Evolutionary conservation across 1,140 invertebrate species (phyloP), one percentile per base, ranked within the genome.

Genomic region (Magallana ariakensis): DNA sequence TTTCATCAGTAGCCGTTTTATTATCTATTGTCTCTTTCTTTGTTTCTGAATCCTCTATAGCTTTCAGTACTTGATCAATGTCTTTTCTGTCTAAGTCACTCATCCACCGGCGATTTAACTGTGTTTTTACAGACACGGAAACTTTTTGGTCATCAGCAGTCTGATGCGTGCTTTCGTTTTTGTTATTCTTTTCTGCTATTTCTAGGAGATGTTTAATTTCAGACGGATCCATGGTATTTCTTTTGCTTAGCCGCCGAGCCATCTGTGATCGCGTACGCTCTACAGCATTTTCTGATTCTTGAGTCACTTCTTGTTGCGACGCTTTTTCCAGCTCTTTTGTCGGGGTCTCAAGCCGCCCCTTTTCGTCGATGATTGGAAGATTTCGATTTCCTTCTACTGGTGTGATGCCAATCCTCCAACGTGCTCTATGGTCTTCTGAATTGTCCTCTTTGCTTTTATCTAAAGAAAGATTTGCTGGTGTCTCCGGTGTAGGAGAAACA

Each of bases 1-100:
- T 57, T 26, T 84, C 15, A 16, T 84, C n/a, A 13, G 60, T 75
- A 53, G 87, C 62, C n/a, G 84, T 88, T 53, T 85, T 86, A 70
- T 62, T 87, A 70, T 88, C 81, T 88, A 53, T 83, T 5, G 88
- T 11, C 15, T 85, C 56, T 70, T 88, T 86, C 33, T 86, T 85
- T 80, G 89, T 89, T 55, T 90, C 91, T 5, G 88, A 90, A n/a
- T 91, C 91, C 75, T 93, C 93, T 62, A 93, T 93, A 11, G 90
- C 90, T 88, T 94, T 94, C 9, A 94, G 89, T 16, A 94, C 89
- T 57, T 90, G 86, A 80, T 94, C 93, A 70, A 94, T 92, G 66
- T 93, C 91, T 54, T 90, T 90, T 89, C 90, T 90, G 57, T 90
- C 91, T 60, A 93, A 89, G 80, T 91, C 90, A 87, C 89, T 91